These are phyloP conservation scores for Listronotus oregonensis DNA, from an alignment of 1,140 invertebrate genomes.

Conservation along the genomic window DNA sequence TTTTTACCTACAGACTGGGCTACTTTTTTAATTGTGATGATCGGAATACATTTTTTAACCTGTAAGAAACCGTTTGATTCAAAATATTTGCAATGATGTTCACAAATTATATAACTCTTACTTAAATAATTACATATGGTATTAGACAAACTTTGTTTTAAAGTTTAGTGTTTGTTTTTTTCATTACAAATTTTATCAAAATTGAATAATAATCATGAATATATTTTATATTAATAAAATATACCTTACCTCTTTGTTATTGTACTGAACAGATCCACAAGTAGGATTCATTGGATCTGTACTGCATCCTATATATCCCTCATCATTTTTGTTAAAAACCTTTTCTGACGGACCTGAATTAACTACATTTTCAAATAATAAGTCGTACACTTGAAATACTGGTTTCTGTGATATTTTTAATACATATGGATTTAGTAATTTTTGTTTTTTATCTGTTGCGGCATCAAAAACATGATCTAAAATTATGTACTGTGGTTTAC, in stretches of 20 bases:
- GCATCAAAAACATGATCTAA: conserved; percentile 58
- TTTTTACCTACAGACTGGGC: too few relatives aligned
- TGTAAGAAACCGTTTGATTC: too few relatives aligned
- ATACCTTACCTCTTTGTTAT: conserved; percentile 46
- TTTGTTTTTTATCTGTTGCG: conserved; percentile 50
- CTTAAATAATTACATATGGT: too few relatives aligned
- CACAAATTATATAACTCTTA: too few relatives aligned
- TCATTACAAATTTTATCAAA: too few relatives aligned
- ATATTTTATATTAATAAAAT: too few relatives aligned
- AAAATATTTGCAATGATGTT: too few relatives aligned
- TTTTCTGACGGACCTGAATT: conserved; percentile 57
- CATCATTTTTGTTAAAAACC: conserved; percentile 56
- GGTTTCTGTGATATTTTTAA: conserved; percentile 57
- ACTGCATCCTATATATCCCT: conserved; percentile 47
- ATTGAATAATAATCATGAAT: too few relatives aligned
- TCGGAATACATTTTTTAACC: too few relatives aligned
- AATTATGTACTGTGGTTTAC: conserved; percentile 56
- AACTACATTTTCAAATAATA: conserved; percentile 56
- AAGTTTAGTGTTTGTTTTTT: too few relatives aligned
- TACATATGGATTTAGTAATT: conserved; percentile 57
- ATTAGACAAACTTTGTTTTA: too few relatives aligned
- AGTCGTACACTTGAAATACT: conserved; percentile 54
- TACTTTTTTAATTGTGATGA: too few relatives aligned
- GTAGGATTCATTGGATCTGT: conserved; percentile 50
- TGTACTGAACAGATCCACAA: conserved; percentile 53